Conservation (phyloP, 2,113 vertebrate genomes). For the Terrapene triunguis region DNA sequence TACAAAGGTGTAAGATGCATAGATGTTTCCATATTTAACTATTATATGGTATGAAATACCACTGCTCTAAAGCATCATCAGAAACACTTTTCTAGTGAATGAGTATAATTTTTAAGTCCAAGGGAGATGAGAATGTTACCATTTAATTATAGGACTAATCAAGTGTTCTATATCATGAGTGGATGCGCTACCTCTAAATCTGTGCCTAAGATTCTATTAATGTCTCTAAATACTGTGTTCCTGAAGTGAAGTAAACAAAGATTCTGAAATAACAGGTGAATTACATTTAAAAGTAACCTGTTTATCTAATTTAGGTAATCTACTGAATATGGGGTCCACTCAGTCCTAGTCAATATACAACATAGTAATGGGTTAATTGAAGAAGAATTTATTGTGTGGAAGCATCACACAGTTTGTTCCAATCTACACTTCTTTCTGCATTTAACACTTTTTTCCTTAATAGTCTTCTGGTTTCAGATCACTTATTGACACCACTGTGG, state of each 20-base stretch:
- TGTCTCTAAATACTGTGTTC: not conserved
- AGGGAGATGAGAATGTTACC: not conserved
- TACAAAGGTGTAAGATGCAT: not conserved
- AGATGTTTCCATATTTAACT: not conserved
- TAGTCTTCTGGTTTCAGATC: slow-evolving; percentile 22
- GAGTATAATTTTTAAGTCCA: not conserved
- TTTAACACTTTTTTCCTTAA: not conserved
- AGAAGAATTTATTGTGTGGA: not conserved
- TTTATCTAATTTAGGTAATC: not conserved
- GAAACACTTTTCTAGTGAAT: not conserved
- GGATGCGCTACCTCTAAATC: not conserved
- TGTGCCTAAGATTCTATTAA: not conserved
- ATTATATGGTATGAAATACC: not conserved
- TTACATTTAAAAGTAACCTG: not conserved
- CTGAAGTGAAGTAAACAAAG: not conserved
- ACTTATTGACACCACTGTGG: slow-evolving; percentile 26
- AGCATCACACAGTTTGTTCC: not conserved
- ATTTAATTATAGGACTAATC: not conserved
- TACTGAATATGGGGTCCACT: not conserved
- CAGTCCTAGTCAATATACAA: not conserved
- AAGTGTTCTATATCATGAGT: not conserved
- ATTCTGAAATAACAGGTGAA: not conserved
- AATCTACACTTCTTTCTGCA: not conserved
- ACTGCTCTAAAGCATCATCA: not conserved
- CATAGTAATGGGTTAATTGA: not conserved